Percentiles rank a stretch among this genome's conserved stretches.
Evolutionary conservation across 2,888 invertebrate species (phyloP).

Genomic region (Latrodectus elegans): DNA sequence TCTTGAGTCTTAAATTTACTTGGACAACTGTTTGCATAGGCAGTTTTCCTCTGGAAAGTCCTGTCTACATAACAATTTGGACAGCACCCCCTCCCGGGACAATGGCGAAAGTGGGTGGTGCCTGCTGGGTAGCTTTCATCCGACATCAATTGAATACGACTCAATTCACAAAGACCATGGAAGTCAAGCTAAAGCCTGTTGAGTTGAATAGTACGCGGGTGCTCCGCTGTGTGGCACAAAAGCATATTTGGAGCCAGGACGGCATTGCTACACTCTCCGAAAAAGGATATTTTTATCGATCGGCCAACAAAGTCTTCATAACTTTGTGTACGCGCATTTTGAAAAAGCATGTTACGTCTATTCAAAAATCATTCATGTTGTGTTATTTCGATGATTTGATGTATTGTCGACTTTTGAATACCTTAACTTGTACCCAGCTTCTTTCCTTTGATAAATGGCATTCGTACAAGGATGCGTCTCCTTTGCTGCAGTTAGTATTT

Average conservation of each 20-base stretch:
- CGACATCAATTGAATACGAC: slow-evolving; percentile 53
- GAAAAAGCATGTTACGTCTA: slow-evolving; percentile 29
- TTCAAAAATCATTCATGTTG: slow-evolving; percentile 45
- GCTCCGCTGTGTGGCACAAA: slow-evolving; percentile 16
- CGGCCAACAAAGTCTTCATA: slow-evolving; percentile 37
- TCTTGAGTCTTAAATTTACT: not conserved
- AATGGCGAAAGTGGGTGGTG: slow-evolving; percentile 45
- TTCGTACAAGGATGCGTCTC: not conserved
- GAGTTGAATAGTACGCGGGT: slow-evolving; percentile 23
- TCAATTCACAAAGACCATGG: slow-evolving; percentile 68
- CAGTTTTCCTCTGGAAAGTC: not conserved
- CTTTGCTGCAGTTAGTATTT: not conserved
- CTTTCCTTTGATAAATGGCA: slow-evolving; percentile 10
- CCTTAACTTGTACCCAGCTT: slow-evolving; percentile 32
- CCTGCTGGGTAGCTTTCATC: slow-evolving; percentile 38
- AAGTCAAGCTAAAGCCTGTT: slow-evolving; percentile 66
- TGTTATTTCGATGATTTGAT: slow-evolving; percentile 46
- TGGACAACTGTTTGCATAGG: not conserved
- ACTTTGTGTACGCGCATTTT: slow-evolving; percentile 26
- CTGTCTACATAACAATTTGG: slow-evolving; percentile 16
- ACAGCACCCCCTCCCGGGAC: slow-evolving; percentile 4
- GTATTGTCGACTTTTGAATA: slow-evolving; percentile 29
- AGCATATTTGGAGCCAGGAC: slow-evolving; percentile 18
- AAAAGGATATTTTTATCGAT: slow-evolving; percentile 39
- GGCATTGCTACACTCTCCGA: slow-evolving; percentile 19